Percentiles rank a stretch among this genome's conserved stretches.
Conservation (phyloP, 1,140 invertebrate species). For the Asobara japonica region DNA sequence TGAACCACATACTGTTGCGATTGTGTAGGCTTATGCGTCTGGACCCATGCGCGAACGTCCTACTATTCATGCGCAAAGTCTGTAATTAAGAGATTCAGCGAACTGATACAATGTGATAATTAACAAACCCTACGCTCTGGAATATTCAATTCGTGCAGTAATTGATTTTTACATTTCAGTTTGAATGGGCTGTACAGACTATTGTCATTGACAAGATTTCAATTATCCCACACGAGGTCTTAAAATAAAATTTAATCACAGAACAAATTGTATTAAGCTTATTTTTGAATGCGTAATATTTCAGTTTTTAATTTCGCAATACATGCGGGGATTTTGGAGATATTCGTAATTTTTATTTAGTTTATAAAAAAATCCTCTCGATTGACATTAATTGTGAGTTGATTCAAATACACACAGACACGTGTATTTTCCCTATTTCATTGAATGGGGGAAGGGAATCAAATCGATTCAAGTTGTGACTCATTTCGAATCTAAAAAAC, state of each 20-base stretch:
- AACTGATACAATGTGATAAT: conserved; percentile 14
- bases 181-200: background rate
- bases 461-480: too few species aligned
- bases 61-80: background rate
- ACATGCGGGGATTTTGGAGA: too few species aligned
- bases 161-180: background rate
- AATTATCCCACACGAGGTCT: conserved; percentile 2
- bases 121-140: conserved; percentile 16
- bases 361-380: too few species aligned
- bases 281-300: too few species aligned
- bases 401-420: too few species aligned
- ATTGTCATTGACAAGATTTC: background rate
- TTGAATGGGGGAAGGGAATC: too few species aligned
- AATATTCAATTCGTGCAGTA: background rate
- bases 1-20: background rate
- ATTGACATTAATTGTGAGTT: too few species aligned
- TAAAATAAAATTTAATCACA: background rate
- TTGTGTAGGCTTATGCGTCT: background rate
- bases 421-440: too few species aligned
- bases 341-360: too few species aligned
- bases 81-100: conserved; percentile 15
- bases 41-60: background rate
- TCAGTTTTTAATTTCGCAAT: too few species aligned
- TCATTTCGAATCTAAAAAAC: too few species aligned
- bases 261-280: too few species aligned